Evolutionary conservation across 2,888 invertebrate species (phyloP), one percentile per base, ranked within the genome.

Genomic region (Mamestra brassicae): DNA sequence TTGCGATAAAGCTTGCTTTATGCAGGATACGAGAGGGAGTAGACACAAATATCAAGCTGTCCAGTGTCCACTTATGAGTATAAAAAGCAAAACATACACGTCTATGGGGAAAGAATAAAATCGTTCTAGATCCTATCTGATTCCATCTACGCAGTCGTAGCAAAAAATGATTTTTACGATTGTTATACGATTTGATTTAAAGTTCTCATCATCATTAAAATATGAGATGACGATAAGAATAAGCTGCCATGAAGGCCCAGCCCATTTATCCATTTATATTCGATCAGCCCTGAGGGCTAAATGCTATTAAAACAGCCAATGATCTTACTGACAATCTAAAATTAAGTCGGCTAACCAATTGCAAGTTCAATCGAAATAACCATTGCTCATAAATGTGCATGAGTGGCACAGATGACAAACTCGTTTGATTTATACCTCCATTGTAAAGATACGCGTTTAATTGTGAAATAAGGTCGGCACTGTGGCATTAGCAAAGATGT

Each of bases 391-490:
- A 86, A 84, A 85, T 85, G 78, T 76, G 70, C 60, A 76, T 63
- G 72, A 85, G 86, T 77, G 82, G 72, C 76, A 79, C 77, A 85
- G 85, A 91, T 91, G 92, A 92, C 92, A 93, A 89, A 90, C 89
- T 87, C 82, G 90, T 91, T 92, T 94, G 94, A 95, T 94, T 93
- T 93, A 94, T 93, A 83, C 79, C 72, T 72, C 93, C 92, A 95
- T 95, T 95, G 95, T 94, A 88, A 87, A 88, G 89, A 89, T 89
- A 89, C 85, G 84, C 84, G 86, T 88, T 90, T 93, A 93, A 94
- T 93, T 94, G 90, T 89, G 87, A 86, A 93, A 92, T 93, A 93
- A 92, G 92, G 93, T 92, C 92, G 90, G 83, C 85, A 81, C 74
- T 36, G 17, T 17, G 42, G 65, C 63, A 38, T 60, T 45, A 36